Conservation (phyloP, 2,113 vertebrate genomes). For the Merops nubicus region DNA sequence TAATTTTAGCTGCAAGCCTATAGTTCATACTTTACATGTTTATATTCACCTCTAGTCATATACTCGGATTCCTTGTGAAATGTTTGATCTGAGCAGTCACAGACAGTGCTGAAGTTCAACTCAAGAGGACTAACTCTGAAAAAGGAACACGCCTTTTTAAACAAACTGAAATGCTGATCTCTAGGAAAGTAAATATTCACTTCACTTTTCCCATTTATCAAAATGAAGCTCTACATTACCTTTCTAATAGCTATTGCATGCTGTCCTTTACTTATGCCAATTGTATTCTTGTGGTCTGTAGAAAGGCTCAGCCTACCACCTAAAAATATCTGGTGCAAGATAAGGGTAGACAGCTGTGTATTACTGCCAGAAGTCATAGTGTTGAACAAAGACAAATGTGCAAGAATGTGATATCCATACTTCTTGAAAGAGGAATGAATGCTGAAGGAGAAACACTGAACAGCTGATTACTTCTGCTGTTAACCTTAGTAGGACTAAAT, state of each 20-base stretch:
- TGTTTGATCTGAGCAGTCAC: slow-evolving; percentile 24
- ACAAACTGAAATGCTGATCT: background rate
- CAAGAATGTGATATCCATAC: slow-evolving; percentile 30
- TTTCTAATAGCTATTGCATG: background rate
- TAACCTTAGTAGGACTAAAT: slow-evolving; percentile 23
- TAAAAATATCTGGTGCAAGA: background rate
- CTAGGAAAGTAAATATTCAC: background rate
- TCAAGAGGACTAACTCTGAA: background rate
- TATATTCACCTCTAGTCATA: background rate
- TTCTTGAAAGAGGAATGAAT: slow-evolving; percentile 34
- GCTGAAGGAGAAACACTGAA: background rate
- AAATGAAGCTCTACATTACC: background rate
- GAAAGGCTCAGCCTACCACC: background rate
- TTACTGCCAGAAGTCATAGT: slow-evolving; percentile 18
- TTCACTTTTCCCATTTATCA: background rate
- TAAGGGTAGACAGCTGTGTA: slow-evolving; percentile 48
- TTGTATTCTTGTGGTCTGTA: background rate
- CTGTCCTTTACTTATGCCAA: background rate
- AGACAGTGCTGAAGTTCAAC: background rate
- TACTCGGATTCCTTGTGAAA: slow-evolving; percentile 12
- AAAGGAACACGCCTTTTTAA: background rate
- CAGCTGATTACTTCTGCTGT: slow-evolving; percentile 69
- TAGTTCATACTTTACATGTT: background rate
- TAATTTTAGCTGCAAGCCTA: background rate
- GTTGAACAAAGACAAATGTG: slow-evolving; percentile 22